Percentiles rank a stretch among this genome's conserved stretches.
phyloP scores from a whole-genome alignment of 1,140 invertebrate species.

The Papilio helenus region DNA sequence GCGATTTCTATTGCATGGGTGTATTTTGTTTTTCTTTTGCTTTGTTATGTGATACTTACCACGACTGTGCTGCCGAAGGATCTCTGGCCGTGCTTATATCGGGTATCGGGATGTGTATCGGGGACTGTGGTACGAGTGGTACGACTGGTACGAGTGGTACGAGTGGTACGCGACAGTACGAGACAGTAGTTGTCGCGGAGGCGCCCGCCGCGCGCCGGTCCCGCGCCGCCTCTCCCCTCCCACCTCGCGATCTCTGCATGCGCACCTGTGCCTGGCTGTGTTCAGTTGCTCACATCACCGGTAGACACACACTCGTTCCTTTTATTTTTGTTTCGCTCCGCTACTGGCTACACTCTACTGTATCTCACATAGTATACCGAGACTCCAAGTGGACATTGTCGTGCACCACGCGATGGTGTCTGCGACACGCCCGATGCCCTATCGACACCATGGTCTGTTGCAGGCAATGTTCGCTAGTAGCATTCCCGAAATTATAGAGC shows the following conservation, averaged over 20 bases:
- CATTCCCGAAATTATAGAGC: constrained; percentile 99
- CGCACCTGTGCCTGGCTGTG: constrained; percentile 82
- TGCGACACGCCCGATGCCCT: constrained; percentile 66
- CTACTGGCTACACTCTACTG: constrained; percentile 77
- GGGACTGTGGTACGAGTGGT: constrained; percentile 59
- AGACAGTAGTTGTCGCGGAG: constrained; percentile 58
- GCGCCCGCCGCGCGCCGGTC: constrained; percentile 63
- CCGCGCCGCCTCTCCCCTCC: constrained; percentile 69
- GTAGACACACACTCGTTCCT: constrained; percentile 79
- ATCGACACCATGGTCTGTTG: constrained; percentile 85
- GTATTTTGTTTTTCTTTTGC: constrained; percentile 82
- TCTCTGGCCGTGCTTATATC: constrained; percentile 59
- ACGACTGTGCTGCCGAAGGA: constrained; percentile 75
- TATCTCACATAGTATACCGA: constrained; percentile 77
- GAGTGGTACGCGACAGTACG: constrained; percentile 43
- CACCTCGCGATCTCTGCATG: constrained; percentile 80
- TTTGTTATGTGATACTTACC: constrained; percentile 79
- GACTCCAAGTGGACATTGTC: constrained; percentile 78
- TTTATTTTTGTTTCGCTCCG: constrained; percentile 81
- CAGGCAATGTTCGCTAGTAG: constrained; percentile 99
- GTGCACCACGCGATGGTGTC: constrained; percentile 81
- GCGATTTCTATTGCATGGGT: constrained; percentile 73
- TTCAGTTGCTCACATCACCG: constrained; percentile 83
- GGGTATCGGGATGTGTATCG: constrained; percentile 57
- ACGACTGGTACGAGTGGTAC: constrained; percentile 45